Conservation (phyloP, 1,140 invertebrate species). For the Pygmarrhopalites habei region DNA sequence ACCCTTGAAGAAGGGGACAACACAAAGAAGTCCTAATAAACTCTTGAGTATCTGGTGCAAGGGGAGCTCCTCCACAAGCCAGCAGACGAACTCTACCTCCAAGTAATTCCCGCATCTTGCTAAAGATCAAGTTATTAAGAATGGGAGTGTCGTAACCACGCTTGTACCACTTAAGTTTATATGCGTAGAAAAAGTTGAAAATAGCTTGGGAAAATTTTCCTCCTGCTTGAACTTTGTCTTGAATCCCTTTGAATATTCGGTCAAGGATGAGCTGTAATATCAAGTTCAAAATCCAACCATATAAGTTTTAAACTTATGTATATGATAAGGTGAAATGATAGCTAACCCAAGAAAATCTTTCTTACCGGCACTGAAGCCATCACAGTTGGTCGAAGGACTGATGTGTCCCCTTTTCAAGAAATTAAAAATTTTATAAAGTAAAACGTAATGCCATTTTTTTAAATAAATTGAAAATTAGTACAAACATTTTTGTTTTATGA, state of each 20-base stretch:
- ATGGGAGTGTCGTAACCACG: conserved; percentile 77
- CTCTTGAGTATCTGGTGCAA: conserved; percentile 91
- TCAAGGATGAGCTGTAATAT: conserved; percentile 88
- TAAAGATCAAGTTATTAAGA: conserved; percentile 72
- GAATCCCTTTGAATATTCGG: conserved; percentile 89
- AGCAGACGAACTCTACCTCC: conserved; percentile 81
- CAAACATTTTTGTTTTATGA: too few species aligned
- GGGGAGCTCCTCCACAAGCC: conserved; percentile 84
- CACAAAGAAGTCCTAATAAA: conserved; percentile 91
- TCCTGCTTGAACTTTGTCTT: conserved; percentile 76
- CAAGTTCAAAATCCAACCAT: too few species aligned
- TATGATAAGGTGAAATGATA: background rate
- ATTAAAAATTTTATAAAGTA: too few species aligned
- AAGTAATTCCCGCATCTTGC: conserved; percentile 66
- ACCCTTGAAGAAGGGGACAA: conserved; percentile 84
- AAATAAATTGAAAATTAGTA: too few species aligned
- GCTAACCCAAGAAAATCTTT: conserved; percentile 52
- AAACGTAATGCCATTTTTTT: too few species aligned
- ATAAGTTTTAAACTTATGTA: background rate
- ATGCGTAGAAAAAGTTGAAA: conserved; percentile 86
- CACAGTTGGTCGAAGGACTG: conserved; percentile 81
- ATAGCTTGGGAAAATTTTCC: conserved; percentile 65
- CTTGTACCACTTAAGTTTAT: conserved; percentile 77
- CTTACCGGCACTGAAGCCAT: conserved; percentile 95
- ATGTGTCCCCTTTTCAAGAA: conserved; percentile 50